Base-by-base conservation (phyloP, 2,797 vertebrate genomes). In the Ptychadena robeensis region DNA sequence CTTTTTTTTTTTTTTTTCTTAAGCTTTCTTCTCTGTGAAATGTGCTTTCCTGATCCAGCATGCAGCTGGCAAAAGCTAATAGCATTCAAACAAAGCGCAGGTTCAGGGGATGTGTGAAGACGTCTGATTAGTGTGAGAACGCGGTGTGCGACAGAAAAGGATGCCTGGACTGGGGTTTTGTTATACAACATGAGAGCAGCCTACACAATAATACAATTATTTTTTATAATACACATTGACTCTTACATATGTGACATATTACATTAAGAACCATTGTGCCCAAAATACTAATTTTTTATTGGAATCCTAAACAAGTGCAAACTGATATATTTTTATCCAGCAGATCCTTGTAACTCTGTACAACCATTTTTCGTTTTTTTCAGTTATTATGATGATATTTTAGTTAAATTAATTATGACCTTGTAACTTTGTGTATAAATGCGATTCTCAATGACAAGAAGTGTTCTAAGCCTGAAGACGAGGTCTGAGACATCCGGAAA, bases 1-100 rank as follows among this genome's bases (percentile, higher is more conserved):
- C 35, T 85, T 25, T 82, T 61, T 30, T 38, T 44, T 44, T 18
- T 18, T 7, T 14, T 35, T 48, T 25, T 82, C 74, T 73, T 77
- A 75, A 85, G 77, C 30, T 65, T 73, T 38, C 59, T 38, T 37
- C 84, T 66, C 32, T 59, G 87, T 86, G 57, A 59, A 86, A 84
- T 18, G 12, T 69, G 30, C 9, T 79, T 80, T 67, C 14, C 15
- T 53, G 77, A 35, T 53, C 44, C 59, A 67, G 61, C 82, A 79
- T 79, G 66, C 83, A 78, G 81, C 73, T 82, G 73, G 37, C 72
- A 34, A n/a, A 74, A 14, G 69, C 79, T 82, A 73, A 76, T 68
- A 74, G 1, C 32, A 57, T 79, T 38, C 48, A 59, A 34, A 79
- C 74, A 86, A 59, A 71, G 63, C 76, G 9, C 73, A 64, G 66